Evolutionary conservation across 2,113 vertebrate genomes (phyloP).

Genomic region (Thermophis baileyi): DNA sequence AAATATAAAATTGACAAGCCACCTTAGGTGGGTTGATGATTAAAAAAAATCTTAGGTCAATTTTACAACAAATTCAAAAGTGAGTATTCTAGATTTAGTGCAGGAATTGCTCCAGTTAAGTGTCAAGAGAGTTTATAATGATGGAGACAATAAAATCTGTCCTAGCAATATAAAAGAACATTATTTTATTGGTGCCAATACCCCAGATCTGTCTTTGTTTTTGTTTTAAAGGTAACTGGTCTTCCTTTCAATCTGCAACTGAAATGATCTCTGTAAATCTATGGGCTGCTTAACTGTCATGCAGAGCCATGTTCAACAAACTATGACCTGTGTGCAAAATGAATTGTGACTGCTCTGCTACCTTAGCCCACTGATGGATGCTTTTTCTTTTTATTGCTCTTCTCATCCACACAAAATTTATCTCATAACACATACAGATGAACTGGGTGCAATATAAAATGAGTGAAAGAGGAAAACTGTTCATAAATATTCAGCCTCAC

Average conservation of each 20-base stretch:
- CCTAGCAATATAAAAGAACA: slow-evolving; percentile 13
- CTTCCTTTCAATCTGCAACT: slow-evolving; percentile 26
- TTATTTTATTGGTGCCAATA: neutral
- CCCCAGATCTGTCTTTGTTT: neutral
- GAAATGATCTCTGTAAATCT: slow-evolving; percentile 14
- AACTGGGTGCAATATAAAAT: slow-evolving; percentile 70
- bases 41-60: neutral
- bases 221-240: neutral
- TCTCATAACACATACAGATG: slow-evolving; percentile 69
- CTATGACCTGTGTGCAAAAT: slow-evolving; percentile 22
- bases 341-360: slow-evolving; percentile 21
- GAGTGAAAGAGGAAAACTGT: slow-evolving; percentile 72
- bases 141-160: neutral
- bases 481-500: slow-evolving; percentile 77
- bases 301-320: slow-evolving; percentile 43
- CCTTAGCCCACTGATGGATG: slow-evolving; percentile 52
- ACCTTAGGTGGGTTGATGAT: neutral
- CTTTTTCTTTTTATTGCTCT: slow-evolving; percentile 54
- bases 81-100: neutral
- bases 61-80: neutral
- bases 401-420: slow-evolving; percentile 68
- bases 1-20: neutral
- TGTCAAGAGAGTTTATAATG: neutral
- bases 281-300: slow-evolving; percentile 27
- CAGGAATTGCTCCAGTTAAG: neutral